Evolutionary conservation across 2,113 vertebrate genomes (phyloP), one percentile per base, ranked within the genome.

Genomic region (Engraulis encrasicolus): DNA sequence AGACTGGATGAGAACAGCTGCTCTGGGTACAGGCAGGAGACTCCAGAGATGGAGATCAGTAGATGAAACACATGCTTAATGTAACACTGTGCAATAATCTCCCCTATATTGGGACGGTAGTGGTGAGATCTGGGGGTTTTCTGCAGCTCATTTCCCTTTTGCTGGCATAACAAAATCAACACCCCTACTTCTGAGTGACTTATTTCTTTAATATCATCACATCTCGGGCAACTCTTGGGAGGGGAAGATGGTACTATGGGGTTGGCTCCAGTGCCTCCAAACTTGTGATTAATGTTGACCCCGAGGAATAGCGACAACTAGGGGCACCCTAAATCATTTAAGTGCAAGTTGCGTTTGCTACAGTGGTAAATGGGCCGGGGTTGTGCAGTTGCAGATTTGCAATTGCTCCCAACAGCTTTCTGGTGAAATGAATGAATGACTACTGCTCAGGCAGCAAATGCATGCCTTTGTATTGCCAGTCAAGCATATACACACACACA

Each of bases 261-360:
- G 38, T 27, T 50, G 23, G 6, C 38, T 49, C 79, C 18, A 9
- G 18, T 27, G 50, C 18, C 37, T 61, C 61, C 52, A 71, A 38
- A 45, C 19, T 78, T n/a, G 40, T 74, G 54, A 80, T 74, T 34
- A 84, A 31, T 81, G 58, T 48, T 77, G 48, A 27, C 58, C 58
- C 23, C 6, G n/a, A 6, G n/a, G 3, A 66, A 66, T 66, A 12
- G n/a, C 3, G 23, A 66, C 58, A 61, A 58, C 58, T 15, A 23
- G 7, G 9, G 58, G 23, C 23, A n/a, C 58, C 1, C 23, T 31
- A 27, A 66, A 27, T 49, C 38, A 82, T 34, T 31, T 3, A 82
- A 17, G 48, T 34, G 20, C 19, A 78, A 5, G 49, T 77, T 82
- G 5, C 45, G 6, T 77, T 36, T 14, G 20, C 54, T 9, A 20